Evolutionary conservation across 2,888 invertebrate genomes (phyloP), one percentile per base, ranked within the genome.

Genomic region (Euproctis similis): DNA sequence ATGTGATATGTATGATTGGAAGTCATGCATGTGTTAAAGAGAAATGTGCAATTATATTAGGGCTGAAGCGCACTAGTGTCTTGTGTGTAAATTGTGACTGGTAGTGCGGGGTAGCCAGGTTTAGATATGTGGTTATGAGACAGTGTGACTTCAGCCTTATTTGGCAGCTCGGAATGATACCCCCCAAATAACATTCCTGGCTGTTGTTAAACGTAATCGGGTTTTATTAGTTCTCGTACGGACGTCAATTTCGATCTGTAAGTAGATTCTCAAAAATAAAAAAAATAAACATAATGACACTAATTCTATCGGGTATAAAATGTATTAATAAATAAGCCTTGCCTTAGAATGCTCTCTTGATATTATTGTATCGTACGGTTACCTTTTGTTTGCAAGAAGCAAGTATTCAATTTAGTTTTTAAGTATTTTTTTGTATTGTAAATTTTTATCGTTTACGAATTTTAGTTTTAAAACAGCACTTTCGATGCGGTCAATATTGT

Each of bases 341-440:
- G 80, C 82, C 80, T 81, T 73, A 69, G 62, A 80, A 80, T 77
- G 84, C 84, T 84, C 84, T 84, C 84, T 82, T 61, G 52, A 65
- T 74, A 61, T 60, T 63, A 60, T 67, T 76, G 75, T 78, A 75
- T 74, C 66, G 66, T 69, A 78, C 81, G 78, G 84, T 84, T 84
- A 84, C 84, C 84, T 75, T 68, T 14, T n/a, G n/a, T n/a, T 69
- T 69, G 77, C 71, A 73, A 75, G 77, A 82, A 64, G 72, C 76
- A 77, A 82, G 82, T 82, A 84, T 82, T 84, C 76, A n/a, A n/a
- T n/a, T n/a, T n/a, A n/a, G n/a, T n/a, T n/a, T 63, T 70, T 68
- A 81, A 82, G 76, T 55, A 46, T 72, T 80, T 64, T 57, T 61
- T 50, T 4, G 57, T 77, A 77, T 63, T 82, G 80, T 81, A 80